Evolutionary conservation across 2,888 invertebrate genomes (phyloP), one percentile per base, ranked within the genome.

Genomic region (Rotaria socialis): DNA sequence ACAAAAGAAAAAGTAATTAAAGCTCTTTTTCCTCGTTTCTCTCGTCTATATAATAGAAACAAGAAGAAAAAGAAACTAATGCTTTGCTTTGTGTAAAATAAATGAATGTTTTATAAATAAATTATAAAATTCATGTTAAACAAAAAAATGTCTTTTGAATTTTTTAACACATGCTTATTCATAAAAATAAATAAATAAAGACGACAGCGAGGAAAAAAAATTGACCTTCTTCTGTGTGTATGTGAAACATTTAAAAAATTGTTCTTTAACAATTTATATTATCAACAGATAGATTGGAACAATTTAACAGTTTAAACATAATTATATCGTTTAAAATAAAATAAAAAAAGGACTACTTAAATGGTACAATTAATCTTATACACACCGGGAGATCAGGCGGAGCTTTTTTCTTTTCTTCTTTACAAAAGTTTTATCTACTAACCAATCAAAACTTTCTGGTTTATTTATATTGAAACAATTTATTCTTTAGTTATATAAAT

Each of bases 91-190:
- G 10, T 19, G 35, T 35, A 35, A 35, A 35, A 35, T 35, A 35
- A 60, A 60, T 60, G n/a, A 27, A 60, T 60, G 58, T 60, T 60
- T 60, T 60, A 60, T 60, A 60, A 60, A 60, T 60, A 60, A 60
- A 60, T 60, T 60, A 60, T 60, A 60, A 60, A 60, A n/a, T 60
- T n/a, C 27, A 60, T 60, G 27, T 60, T 60, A 60, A 60, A 60
- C 58, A 60, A n/a, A 27, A 27, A 60, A 27, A 60, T n/a, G 27
- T 27, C 58, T 60, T 27, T 60, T 60, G 10, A 60, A 60, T 60
- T 60, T 60, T 60, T 60, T 60, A 60, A 60, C 58, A 60, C 58
- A 60, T 27, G 2, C 58, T 27, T 60, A 14, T 60, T 10, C 7
- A 4, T 4, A 55, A 3, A 6, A 22, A 60, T 1, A 60, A 27